A percentile compares a stretch with the other conserved stretches of the same genome.
Evolutionary conservation across 2,888 invertebrate species (phyloP).

Genomic region (Sarcophaga carnaria): DNA sequence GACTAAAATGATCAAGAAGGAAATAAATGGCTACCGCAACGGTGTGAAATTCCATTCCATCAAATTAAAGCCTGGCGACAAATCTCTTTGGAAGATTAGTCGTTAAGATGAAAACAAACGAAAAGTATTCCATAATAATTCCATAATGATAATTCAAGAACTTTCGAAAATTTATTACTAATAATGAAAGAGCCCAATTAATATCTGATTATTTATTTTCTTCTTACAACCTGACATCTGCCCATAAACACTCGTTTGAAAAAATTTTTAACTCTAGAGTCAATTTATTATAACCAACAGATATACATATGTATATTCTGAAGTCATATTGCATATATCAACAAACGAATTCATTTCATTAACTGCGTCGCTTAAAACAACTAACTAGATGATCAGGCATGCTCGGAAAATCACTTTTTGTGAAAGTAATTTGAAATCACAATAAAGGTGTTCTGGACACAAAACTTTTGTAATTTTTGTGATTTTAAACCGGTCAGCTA

Average conservation of each 20-base stretch:
- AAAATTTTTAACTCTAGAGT: neutral
- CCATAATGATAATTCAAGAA: neutral
- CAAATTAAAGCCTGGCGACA: conserved; percentile 33
- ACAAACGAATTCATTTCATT: neutral
- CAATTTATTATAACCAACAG: neutral
- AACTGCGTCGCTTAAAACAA: neutral
- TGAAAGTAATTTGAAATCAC: too few relatives aligned
- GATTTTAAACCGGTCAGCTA: too few relatives aligned
- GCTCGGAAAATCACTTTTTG: too few relatives aligned
- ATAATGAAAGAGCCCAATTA: conserved; percentile 29
- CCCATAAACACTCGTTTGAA: neutral
- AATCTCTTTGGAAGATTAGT: conserved; percentile 42
- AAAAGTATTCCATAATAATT: neutral
- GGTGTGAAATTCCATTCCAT: too few relatives aligned
- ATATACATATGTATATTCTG: neutral
- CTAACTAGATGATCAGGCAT: neutral
- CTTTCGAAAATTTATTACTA: conserved; percentile 19
- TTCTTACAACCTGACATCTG: conserved; percentile 13
- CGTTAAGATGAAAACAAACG: conserved; percentile 17
- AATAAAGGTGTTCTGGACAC: too few relatives aligned
- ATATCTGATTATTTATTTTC: conserved; percentile 12
- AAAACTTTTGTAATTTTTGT: too few relatives aligned
- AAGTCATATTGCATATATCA: neutral
- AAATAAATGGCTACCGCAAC: too few relatives aligned
- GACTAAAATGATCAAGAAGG: too few relatives aligned